Evolutionary conservation across 2,888 invertebrate genomes (phyloP), one percentile per base, ranked within the genome.

Genomic region (Drosophila demipolita): DNA sequence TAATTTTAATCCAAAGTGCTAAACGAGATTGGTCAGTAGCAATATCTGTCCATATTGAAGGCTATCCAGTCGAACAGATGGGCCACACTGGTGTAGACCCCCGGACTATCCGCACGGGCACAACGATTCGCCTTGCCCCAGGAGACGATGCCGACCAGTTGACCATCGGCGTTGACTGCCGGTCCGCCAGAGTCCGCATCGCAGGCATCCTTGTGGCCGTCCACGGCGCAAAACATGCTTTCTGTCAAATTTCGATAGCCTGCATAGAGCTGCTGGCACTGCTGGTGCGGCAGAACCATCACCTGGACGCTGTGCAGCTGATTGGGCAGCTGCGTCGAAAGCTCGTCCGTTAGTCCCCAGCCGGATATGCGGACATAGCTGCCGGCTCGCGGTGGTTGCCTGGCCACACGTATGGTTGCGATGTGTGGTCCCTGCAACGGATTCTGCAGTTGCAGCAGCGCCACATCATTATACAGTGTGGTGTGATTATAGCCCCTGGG

Each of bases 91-190:
- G 82, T 94, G 92, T 97, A 97, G 3, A 97, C 97, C 0, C 97
- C 97, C 0, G 97, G 97, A 82, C 95, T 95, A 76, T 95, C 94
- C 0, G 95, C 94, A 80, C 81, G 83, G 1, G 87, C 92, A 65
- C 92, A 92, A 11, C 72, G 78, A 61, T 75, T 58, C 1, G 89
- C 86, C 60, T 81, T 78, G 9, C 91, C 92, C 90, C 91, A 93
- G 0, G 97, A 97, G 0, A 97, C 96, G 8, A 97, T 94, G 36
- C 97, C 97, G 95, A 92, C 80, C 82, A 93, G 80, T 17, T 81
- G 68, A 3, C 89, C 90, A 7, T 82, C 66, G 6, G 80, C 64
- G 26, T 76, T 71, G 1, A 91, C 90, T 2, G 87, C 91, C 8
- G 93, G 92, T 3, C 93, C 92, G n/a, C 93, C 93, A 3, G 93